Percentiles rank a stretch among this genome's conserved stretches.
phyloP scores from a whole-genome alignment of 1,140 invertebrate genomes.

The Antheraea mylitta region DNA sequence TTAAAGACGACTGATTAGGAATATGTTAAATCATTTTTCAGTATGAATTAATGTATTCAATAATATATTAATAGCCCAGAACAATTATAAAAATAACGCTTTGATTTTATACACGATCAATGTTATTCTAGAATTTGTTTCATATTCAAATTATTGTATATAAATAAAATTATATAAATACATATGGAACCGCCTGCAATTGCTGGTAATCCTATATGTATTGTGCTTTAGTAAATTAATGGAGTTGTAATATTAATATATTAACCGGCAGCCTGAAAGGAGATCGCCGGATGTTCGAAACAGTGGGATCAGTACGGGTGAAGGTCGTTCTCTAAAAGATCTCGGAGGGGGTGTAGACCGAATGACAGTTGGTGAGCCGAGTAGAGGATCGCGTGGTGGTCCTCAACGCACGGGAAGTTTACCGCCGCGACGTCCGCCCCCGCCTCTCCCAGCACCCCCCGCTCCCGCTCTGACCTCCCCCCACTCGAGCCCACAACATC shows the following conservation, averaged over 20 bases:
- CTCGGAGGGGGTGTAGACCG: neutral
- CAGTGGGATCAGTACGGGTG: neutral
- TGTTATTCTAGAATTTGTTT: no score
- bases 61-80: no score
- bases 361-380: conserved; percentile 4
- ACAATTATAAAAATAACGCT: no score
- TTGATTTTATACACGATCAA: no score
- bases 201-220: no score
- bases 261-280: neutral
- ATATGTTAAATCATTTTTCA: no score
- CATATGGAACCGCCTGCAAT: no score
- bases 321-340: neutral
- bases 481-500: conserved; percentile 17
- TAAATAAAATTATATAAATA: no score
- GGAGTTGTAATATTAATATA: neutral
- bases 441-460: conserved; percentile 32
- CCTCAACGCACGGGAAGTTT: conserved; percentile 23
- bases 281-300: neutral
- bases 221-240: neutral
- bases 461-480: conserved; percentile 12
- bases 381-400: neutral
- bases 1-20: no score
- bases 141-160: no score
- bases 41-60: no score
- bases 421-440: conserved; percentile 46